A percentile compares a stretch with the other conserved stretches of the same genome.
phyloP scores from a whole-genome alignment of 2,888 invertebrate species.

The Colletes collaris region DNA sequence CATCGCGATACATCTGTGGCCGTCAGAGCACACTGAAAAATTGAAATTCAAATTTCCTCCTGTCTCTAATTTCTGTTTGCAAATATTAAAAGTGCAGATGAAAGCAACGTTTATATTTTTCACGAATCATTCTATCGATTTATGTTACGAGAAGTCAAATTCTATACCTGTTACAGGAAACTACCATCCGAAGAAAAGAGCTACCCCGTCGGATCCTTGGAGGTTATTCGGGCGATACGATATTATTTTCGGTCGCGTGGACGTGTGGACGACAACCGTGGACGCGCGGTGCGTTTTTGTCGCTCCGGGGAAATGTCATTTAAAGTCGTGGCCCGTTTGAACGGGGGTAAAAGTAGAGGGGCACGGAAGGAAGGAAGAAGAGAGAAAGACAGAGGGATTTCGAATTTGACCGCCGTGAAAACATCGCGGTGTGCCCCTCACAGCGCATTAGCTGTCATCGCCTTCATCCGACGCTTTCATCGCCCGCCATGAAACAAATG shows the following conservation, averaged over 20 bases:
- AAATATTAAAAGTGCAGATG: no score
- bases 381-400: slow-evolving; percentile 45
- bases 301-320: slow-evolving; percentile 58
- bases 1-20: slow-evolving; percentile 16
- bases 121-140: no score
- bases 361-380: slow-evolving; percentile 10
- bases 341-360: slow-evolving; percentile 20
- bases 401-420: slow-evolving; percentile 67
- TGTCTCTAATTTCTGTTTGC: no score
- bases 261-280: slow-evolving; percentile 48
- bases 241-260: slow-evolving; percentile 31
- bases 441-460: slow-evolving; percentile 70
- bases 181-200: no score
- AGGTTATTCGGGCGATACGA: slow-evolving; percentile 14
- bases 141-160: no score
- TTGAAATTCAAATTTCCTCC: no score
- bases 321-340: slow-evolving; percentile 60
- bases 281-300: slow-evolving; percentile 52
- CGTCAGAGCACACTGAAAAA: no score
- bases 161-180: no score
- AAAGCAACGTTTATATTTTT: no score
- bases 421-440: slow-evolving; percentile 69
- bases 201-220: no score
- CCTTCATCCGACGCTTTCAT: slow-evolving; percentile 72
- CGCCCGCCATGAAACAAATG: slow-evolving; percentile 74